Evolutionary conservation across 2,888 invertebrate species (phyloP), one percentile per base, ranked within the genome.

Genomic region (Ophraella communa): DNA sequence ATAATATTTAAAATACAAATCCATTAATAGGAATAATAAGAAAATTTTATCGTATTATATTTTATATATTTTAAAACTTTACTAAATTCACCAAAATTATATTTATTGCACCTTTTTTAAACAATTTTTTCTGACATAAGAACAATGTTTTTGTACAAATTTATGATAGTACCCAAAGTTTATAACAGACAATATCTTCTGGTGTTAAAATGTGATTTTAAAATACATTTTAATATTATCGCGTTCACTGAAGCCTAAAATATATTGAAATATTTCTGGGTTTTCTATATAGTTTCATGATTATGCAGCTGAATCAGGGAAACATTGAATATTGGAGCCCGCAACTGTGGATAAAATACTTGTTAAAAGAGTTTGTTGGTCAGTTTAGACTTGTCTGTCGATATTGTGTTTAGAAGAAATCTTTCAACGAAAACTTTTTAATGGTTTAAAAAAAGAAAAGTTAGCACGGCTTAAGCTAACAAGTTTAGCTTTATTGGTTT

Each of bases 291-390:
- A 27, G 14, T 51, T 49, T 51, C 14, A 27, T 30, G 27, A 27
- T 24, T 51, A 27, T 51, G 27, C 17, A 51, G 49, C 24, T 51
- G 27, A 51, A 51, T 14, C 49, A 17, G 49, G 27, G n/a, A 14
- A 59, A 51, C 51, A 59, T 59, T 59, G 51, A 59, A 59, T 59
- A 59, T 51, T 18, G 14, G 20, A 21, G 14, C 14, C 51, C 59
- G 30, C 39, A 35, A 51, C 35, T 59, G 51, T 23, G 49, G 27
- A 44, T 59, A 59, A 59, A 59, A 59, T 59, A 59, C 59, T 59
- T 59, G 51, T 59, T 58, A 51, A 59, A 51, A 42, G 59, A 59
- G 59, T 59, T 59, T 33, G 59, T 51, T 59, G 59, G 59, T 59
- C 59, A 59, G 51, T 51, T 51, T 42, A 4, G 51, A 24, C 18